Base-by-base conservation (phyloP, 2,888 invertebrate genomes). In the Phasia obesa region DNA sequence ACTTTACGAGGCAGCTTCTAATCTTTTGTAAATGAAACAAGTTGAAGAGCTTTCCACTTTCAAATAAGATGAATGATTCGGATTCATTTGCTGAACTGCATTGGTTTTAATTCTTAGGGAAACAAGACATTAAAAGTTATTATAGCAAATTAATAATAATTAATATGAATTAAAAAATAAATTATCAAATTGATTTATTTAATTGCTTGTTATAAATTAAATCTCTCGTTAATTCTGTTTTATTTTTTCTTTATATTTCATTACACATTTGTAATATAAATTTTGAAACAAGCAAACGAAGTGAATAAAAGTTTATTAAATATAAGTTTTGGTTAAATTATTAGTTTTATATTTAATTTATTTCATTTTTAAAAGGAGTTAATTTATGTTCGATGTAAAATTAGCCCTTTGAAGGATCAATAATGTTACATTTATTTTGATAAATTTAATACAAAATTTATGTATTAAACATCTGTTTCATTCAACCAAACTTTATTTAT, bases 91-190 rank as follows among this genome's bases (percentile, higher is more conserved):
- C 4, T 44, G 44, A 42, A 27, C 42, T 55, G 19, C 19, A 55
- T 27, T 42, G 25, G 21, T 55, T 15, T 55, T 25, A 42, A 44
- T 42, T 69, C 42, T 27, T 42, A 2, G 53, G 38, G 23, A 23
- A 69, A 44, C 5, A 55, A 9, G 15, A 13, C 13, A 21, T 55
- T 44, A 53, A 42, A 17, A 25, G 2, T 25, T 27, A 27, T 27
- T 44, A n/a, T 15, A 6, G 27, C 15, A 70, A n/a, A 35, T 70
- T 59, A n/a, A 15, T 55, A 55, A 44, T 55, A 69, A 69, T 55
- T 69, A 69, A 55, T 55, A 44, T 38, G 23, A 49, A 38, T 42
- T 55, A 42, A 13, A 15, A 27, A 21, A 44, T 27, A 19, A 21
- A 57, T 23, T 53, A 35, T 44, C 57, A 57, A 31, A 57, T 57